Conservation (phyloP, 1,140 invertebrate species). For the Procambarus virginalis region DNA sequence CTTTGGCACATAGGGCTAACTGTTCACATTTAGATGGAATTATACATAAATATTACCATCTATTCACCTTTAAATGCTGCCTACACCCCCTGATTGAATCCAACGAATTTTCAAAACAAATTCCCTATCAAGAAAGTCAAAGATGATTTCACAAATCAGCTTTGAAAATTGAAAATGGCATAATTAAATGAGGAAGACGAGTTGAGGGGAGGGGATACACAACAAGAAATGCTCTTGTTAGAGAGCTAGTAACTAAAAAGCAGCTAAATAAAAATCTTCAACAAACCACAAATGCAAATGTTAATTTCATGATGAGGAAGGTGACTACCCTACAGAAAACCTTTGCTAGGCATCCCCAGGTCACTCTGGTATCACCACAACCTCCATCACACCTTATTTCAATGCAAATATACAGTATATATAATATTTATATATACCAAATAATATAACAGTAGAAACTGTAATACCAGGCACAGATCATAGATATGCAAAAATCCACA, state of each 20-base stretch:
- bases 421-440: too few relatives aligned
- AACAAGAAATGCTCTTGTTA: conserved; percentile 43
- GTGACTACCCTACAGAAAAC: conserved; percentile 53
- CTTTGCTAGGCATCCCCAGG: conserved; percentile 35
- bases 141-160: conserved; percentile 28
- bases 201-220: neutral
- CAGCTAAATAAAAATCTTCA: neutral
- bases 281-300: conserved; percentile 40
- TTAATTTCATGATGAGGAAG: conserved; percentile 29
- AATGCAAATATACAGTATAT: neutral
- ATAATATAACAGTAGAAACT: too few relatives aligned
- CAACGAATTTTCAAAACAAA: too few relatives aligned
- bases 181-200: neutral
- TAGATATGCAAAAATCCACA: too few relatives aligned
- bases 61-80: too few relatives aligned
- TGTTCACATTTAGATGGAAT: too few relatives aligned
- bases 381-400: neutral
- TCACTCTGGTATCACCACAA: conserved; percentile 36
- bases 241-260: conserved; percentile 36
- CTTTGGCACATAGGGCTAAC: too few relatives aligned
- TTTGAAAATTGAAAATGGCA: conserved; percentile 2
- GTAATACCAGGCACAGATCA: too few relatives aligned
- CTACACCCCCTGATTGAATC: too few relatives aligned
- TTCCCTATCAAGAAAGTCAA: neutral
- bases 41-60: too few relatives aligned